Conservation (phyloP, 2,797 vertebrate genomes). For the Ispidina picta region DNA sequence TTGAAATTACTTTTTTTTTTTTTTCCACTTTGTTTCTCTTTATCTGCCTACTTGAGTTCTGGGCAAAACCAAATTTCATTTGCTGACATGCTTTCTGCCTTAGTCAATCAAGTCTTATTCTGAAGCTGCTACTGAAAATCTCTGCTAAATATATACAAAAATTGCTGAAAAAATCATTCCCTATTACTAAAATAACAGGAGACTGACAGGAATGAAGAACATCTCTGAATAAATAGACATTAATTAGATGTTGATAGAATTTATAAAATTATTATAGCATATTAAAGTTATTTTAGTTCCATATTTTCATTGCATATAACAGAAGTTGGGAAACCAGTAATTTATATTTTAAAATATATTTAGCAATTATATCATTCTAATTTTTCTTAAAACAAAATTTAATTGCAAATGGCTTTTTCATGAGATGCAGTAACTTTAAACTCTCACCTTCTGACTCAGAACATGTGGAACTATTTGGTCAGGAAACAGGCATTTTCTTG, state of each 20-base stretch:
- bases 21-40: conserved; percentile 36
- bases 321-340: not conserved
- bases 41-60: conserved; percentile 46
- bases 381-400: not conserved
- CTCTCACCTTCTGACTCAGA: not conserved
- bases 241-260: not conserved
- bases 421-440: not conserved
- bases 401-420: not conserved
- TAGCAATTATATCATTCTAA: not conserved
- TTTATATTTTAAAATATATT: not conserved
- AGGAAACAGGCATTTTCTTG: not conserved
- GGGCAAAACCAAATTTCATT: conserved; percentile 42
- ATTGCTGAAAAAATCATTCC: not conserved
- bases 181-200: not conserved
- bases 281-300: not conserved
- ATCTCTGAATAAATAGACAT: not conserved
- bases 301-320: not conserved
- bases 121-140: not conserved
- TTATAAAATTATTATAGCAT: not conserved
- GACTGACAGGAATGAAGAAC: not conserved
- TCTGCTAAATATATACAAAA: conserved; percentile 15
- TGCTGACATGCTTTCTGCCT: conserved; percentile 33
- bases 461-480: not conserved
- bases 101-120: conserved; percentile 33
- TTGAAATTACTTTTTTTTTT: conserved; percentile 52